Conservation (phyloP, 2,113 vertebrate genomes). For the Athene noctua region DNA sequence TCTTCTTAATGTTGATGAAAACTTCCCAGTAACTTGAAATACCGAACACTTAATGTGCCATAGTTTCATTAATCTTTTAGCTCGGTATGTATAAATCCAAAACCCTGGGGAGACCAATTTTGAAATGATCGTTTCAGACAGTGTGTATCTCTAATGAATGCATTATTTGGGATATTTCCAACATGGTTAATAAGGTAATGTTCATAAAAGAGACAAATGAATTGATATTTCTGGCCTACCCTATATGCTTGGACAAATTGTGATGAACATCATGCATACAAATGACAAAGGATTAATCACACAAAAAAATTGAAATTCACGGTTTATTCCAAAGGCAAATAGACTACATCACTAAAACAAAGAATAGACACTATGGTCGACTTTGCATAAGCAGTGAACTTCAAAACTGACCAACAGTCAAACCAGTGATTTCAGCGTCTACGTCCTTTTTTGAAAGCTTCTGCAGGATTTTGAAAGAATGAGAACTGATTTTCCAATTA, state of each 20-base stretch:
- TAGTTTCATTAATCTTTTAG: slow-evolving; percentile 47
- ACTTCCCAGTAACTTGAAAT: background rate
- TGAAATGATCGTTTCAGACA: slow-evolving; percentile 46
- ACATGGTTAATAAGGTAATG: slow-evolving; percentile 53
- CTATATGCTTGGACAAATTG: slow-evolving; percentile 15
- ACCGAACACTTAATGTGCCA: background rate
- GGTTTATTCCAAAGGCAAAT: slow-evolving; percentile 13
- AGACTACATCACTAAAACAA: background rate
- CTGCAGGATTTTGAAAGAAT: background rate
- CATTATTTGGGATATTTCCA: slow-evolving; percentile 61
- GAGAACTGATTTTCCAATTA: background rate
- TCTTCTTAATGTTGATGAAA: slow-evolving; percentile 26
- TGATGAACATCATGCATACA: background rate
- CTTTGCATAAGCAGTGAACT: background rate
- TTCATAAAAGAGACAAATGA: slow-evolving; percentile 48
- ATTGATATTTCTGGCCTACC: slow-evolving; percentile 10
- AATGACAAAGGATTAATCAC: background rate
- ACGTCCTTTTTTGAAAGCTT: background rate
- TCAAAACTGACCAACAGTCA: background rate
- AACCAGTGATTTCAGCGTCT: background rate
- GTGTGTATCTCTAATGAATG: slow-evolving; percentile 42
- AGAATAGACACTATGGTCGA: background rate
- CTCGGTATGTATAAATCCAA: slow-evolving; percentile 44
- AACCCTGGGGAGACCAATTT: slow-evolving; percentile 23
- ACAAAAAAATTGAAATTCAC: background rate